These are phyloP conservation scores for Acrobasis consociella DNA, from an alignment of 2,888 invertebrate species.

Conservation along the genomic window DNA sequence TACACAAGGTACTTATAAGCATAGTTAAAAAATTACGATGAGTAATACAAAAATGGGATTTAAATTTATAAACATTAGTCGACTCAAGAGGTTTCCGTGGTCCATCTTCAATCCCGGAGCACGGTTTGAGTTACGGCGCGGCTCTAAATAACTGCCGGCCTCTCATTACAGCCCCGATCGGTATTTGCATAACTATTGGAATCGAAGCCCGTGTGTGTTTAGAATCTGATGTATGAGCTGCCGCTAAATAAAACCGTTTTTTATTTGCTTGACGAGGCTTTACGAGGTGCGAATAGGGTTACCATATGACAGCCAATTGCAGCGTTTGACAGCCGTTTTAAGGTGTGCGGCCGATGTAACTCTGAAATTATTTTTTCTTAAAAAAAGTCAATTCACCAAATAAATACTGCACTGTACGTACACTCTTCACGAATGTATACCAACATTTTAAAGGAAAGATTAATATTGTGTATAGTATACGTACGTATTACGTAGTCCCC, in stretches of 20 bases:
- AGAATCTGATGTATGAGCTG: slow-evolving; percentile 71
- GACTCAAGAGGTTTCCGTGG: slow-evolving; percentile 45
- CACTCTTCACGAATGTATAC: too few species aligned
- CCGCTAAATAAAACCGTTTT: slow-evolving; percentile 66
- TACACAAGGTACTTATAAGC: too few species aligned
- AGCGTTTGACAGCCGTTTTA: background rate
- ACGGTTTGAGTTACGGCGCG: slow-evolving; percentile 78
- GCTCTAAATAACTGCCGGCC: slow-evolving; percentile 79
- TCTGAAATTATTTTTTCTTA: background rate
- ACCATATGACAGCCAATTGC: slow-evolving; percentile 4
- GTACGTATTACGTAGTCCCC: too few species aligned
- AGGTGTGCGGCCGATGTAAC: background rate
- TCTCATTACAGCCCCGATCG: slow-evolving; percentile 77
- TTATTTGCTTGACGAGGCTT: slow-evolving; percentile 44
- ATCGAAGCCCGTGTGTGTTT: slow-evolving; percentile 78
- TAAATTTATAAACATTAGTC: slow-evolving; percentile 15
- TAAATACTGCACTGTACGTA: too few species aligned
- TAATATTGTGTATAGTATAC: too few species aligned
- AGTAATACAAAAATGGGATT: background rate
- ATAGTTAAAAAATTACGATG: too few species aligned
- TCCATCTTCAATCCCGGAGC: slow-evolving; percentile 62
- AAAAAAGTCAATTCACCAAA: too few species aligned
- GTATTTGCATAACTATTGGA: slow-evolving; percentile 83
- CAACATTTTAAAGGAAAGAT: too few species aligned
- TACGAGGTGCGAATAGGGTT: slow-evolving; percentile 32